Conservation (phyloP, 2,888 invertebrate species). For the Empis livida region DNA sequence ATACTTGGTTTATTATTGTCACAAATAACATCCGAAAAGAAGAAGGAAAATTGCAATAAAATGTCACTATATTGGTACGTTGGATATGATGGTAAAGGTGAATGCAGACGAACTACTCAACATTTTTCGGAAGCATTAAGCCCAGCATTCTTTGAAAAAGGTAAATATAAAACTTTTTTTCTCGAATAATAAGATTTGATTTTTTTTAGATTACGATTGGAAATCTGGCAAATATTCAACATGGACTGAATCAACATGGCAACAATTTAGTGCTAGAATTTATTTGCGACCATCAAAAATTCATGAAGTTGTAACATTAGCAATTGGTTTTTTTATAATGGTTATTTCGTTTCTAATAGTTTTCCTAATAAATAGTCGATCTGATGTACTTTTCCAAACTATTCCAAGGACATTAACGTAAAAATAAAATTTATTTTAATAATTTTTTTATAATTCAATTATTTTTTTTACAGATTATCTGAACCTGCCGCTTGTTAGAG, state of each 20-base stretch:
- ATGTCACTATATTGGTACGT: conserved; percentile 47
- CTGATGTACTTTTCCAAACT: conserved; percentile 32
- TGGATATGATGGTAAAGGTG: conserved; percentile 50
- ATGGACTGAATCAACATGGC: conserved; percentile 85
- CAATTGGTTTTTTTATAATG: conserved; percentile 30
- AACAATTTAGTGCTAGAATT: conserved; percentile 56
- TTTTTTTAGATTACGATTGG: conserved; percentile 58
- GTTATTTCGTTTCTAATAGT: conserved; percentile 32
- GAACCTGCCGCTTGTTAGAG: too few relatives aligned
- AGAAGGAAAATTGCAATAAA: conserved; percentile 36
- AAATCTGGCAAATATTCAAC: conserved; percentile 64
- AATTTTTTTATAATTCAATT: conserved; percentile 5
- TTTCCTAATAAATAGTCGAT: conserved; percentile 31
- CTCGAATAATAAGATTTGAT: too few relatives aligned
- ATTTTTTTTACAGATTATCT: not conserved
- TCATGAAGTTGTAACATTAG: conserved; percentile 30
- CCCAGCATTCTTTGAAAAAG: conserved; percentile 65
- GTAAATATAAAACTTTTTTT: conserved; percentile 34
- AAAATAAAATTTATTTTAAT: conserved; percentile 15
- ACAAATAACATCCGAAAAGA: conserved; percentile 18
- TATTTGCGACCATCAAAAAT: conserved; percentile 52
- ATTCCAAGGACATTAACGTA: conserved; percentile 29
- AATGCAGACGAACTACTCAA: conserved; percentile 59
- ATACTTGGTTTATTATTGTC: conserved; percentile 30
- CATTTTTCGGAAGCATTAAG: conserved; percentile 63